These are phyloP conservation scores for Phrynosoma blainvillii DNA, from an alignment of 2,113 vertebrate species.

Conservation along the genomic window DNA sequence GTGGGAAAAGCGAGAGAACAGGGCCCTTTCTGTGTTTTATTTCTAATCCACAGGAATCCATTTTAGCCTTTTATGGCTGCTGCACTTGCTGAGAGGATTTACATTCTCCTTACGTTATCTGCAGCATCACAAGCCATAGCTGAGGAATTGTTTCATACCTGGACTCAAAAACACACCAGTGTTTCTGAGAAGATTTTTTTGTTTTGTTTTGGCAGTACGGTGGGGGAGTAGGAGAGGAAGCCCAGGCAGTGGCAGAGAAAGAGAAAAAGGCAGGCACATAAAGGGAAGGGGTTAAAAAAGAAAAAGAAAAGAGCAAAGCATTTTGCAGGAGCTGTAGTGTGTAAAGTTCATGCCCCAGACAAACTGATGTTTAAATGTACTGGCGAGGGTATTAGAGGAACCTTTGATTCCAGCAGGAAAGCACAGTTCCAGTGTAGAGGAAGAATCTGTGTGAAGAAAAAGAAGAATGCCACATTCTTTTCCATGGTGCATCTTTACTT, in stretches of 20 bases:
- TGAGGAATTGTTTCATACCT: slow-evolving; percentile 62
- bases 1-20: slow-evolving; percentile 74
- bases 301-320: not conserved
- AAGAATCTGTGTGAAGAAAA: not conserved
- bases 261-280: slow-evolving; percentile 1
- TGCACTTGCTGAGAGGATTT: slow-evolving; percentile 80
- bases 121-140: slow-evolving; percentile 64
- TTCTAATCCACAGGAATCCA: slow-evolving; percentile 79
- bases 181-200: slow-evolving; percentile 65
- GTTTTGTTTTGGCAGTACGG: too few relatives aligned
- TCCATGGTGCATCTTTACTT: not conserved
- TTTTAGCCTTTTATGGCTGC: slow-evolving; percentile 78
- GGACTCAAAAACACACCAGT: slow-evolving; percentile 65
- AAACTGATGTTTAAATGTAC: slow-evolving; percentile 53
- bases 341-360: slow-evolving; percentile 60
- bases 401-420: slow-evolving; percentile 55
- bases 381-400: slow-evolving; percentile 34
- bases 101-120: slow-evolving; percentile 74
- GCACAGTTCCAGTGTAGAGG: slow-evolving; percentile 9
- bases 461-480: not conserved
- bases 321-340: slow-evolving; percentile 50
- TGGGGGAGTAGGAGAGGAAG: not conserved
- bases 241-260: slow-evolving; percentile 8
- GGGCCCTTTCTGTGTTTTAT: slow-evolving; percentile 78
- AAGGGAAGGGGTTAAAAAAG: not conserved